Percentiles rank a stretch among this genome's conserved stretches.
phyloP scores from a whole-genome alignment of 2,113 vertebrate genomes.

The Neolamprologus falcicula region DNA sequence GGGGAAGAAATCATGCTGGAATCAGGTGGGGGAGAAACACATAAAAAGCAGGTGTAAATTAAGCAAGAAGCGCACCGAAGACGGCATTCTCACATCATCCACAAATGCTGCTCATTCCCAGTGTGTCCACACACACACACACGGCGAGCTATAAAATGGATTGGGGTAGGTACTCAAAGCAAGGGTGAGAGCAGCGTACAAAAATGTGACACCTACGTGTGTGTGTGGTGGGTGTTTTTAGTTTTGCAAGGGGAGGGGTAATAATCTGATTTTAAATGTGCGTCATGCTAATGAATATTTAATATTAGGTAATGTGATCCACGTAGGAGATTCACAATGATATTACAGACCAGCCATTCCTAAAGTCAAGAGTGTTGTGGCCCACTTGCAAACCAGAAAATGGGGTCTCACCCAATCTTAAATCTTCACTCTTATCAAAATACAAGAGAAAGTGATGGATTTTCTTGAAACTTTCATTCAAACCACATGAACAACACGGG shows the following conservation, averaged over 20 bases:
- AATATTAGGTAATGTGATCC: not conserved
- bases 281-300: not conserved
- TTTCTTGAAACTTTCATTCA: not conserved
- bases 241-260: not conserved
- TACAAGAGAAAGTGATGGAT: not conserved
- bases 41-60: constrained; percentile 24
- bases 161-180: not conserved
- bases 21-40: constrained; percentile 21
- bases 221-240: not conserved
- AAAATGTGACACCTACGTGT: not conserved
- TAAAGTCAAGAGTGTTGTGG: not conserved
- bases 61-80: not conserved
- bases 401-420: not conserved
- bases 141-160: not conserved
- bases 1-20: constrained; percentile 22
- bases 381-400: not conserved
- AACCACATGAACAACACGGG: not conserved
- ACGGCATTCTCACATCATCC: not conserved
- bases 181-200: not conserved
- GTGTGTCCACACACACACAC: not conserved
- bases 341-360: not conserved
- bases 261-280: not conserved
- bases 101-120: not conserved
- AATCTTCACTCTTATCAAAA: not conserved
- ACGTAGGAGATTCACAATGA: not conserved